These are phyloP conservation scores for Todus mexicanus DNA, from an alignment of 2,797 vertebrate genomes.

Conservation along the genomic window DNA sequence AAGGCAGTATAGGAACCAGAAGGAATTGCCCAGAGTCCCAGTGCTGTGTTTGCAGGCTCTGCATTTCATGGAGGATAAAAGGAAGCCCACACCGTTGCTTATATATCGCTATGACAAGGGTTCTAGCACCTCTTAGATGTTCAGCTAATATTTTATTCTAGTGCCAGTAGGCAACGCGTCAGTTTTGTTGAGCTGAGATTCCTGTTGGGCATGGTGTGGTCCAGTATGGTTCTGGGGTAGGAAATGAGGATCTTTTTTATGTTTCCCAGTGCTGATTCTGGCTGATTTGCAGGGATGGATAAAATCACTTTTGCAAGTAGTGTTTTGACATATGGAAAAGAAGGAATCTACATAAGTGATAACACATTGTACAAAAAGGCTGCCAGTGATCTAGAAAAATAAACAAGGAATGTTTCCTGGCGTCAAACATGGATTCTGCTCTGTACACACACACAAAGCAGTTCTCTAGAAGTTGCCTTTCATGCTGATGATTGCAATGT, in stretches of 20 bases:
- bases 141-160: not conserved
- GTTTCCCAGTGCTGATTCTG: not conserved
- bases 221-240: not conserved
- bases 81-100: not conserved
- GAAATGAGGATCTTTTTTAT: not conserved
- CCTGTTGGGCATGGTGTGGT: not conserved
- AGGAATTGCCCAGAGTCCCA: not conserved
- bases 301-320: not conserved
- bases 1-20: not conserved
- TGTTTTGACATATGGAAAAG: not conserved
- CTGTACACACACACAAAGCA: not conserved
- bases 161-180: not conserved
- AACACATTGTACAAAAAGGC: not conserved
- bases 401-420: not conserved
- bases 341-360: not conserved
- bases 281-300: not conserved
- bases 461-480: not conserved
- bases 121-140: not conserved
- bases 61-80: rapidly evolving
- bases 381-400: not conserved
- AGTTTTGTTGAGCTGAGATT: not conserved
- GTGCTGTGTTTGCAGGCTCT: not conserved
- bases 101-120: not conserved
- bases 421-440: not conserved
- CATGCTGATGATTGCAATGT: not conserved